A percentile compares a stretch with the other conserved stretches of the same genome.
These are phyloP conservation scores for Tolypeutes matacus DNA, from an alignment of 2,797 vertebrate species.

Conservation along the genomic window DNA sequence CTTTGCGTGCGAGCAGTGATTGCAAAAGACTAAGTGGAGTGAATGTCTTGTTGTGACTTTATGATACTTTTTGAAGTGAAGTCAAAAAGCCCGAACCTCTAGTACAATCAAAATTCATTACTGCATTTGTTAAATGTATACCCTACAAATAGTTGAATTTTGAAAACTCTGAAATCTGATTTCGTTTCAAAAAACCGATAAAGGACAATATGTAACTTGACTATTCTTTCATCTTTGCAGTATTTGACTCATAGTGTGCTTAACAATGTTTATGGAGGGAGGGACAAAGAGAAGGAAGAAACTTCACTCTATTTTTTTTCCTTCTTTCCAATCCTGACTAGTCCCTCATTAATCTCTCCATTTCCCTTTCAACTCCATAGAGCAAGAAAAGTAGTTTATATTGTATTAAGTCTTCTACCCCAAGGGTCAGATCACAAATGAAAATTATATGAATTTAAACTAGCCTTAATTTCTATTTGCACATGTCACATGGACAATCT, in stretches of 20 bases:
- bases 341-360: not conserved
- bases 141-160: not conserved
- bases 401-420: constrained; percentile 39
- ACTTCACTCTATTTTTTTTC: not conserved
- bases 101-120: not conserved
- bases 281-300: not conserved
- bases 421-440: not conserved
- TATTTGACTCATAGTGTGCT: not conserved
- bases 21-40: not conserved
- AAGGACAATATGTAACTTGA: not conserved
- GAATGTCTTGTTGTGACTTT: not conserved
- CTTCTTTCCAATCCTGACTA: not conserved
- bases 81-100: not conserved
- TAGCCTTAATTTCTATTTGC: constrained; percentile 12
- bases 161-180: not conserved
- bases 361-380: constrained; percentile 3
- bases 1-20: not conserved
- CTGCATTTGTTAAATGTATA: not conserved
- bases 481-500: not conserved
- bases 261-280: not conserved
- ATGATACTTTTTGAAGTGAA: not conserved
- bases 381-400: not conserved
- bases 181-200: constrained; percentile 4
- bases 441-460: constrained; percentile 28
- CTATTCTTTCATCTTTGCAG: not conserved